Evolutionary conservation across 1,140 invertebrate genomes (phyloP), one percentile per base, ranked within the genome.

Genomic region (Zeugodacus cucurbitae): DNA sequence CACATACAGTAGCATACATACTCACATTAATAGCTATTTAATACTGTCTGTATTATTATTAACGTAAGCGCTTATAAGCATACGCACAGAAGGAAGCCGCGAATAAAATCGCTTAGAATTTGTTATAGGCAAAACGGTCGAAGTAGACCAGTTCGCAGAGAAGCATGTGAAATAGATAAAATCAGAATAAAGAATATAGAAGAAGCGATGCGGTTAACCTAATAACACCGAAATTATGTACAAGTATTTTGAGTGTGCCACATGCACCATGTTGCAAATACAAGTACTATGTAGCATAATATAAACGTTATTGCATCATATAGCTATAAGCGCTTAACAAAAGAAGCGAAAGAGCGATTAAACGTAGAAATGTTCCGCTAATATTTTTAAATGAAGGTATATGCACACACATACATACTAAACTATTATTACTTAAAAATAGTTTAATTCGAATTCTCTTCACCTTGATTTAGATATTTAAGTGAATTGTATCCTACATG

Each of bases 261-360:
- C 74, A 54, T 29, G 74, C 41, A n/a, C 8, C 74, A 82, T 82
- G 41, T 29, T 82, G 74, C 74, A 14, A 70, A n/a, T 29, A 64
- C 62, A 74, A 44, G 7, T 44, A 48, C 17, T 54, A 82, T 78
- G 14, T 26, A 48, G 26, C 10, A 32, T 82, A 48, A 54, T 82
- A 54, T 48, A 82, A 82, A 82, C 26, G 41, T 82, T 82, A 82
- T 82, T 82, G 22, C 74, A 54, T 8, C 67, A 74, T 44, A 29
- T 48, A 82, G 41, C 74, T 82, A 41, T 82, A 48, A 82, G 74
- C 74, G 74, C 41, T 48, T n/a, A 82, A 48, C 74, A 82, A 48
- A n/a, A n/a, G n/a, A n/a, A 48, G 74, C 44, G 14, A 82, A 54
- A 82, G 41, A 82, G 41, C 74, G 74, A 82, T 82, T 82, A 82